Conservation (phyloP, 2,113 vertebrate species). For the Macaca nemestrina region DNA sequence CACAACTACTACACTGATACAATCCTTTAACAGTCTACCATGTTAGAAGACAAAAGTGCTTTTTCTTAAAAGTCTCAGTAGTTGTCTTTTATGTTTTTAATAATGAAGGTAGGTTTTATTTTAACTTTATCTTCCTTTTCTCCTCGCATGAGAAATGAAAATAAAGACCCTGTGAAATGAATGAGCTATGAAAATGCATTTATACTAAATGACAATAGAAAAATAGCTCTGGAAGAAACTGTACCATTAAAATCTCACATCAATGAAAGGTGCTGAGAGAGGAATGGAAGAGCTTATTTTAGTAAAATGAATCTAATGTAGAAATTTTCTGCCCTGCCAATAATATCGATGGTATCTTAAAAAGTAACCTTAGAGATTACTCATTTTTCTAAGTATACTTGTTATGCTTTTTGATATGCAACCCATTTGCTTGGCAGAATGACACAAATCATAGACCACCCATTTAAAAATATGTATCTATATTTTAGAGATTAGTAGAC, state of each 20-base stretch:
- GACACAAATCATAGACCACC: not conserved
- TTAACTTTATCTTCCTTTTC: slow-evolving; percentile 54
- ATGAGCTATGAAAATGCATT: slow-evolving; percentile 37
- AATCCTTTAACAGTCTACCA: slow-evolving; percentile 63
- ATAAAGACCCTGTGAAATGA: slow-evolving; percentile 70
- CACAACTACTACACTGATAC: slow-evolving; percentile 44
- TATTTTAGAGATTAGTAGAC: not conserved
- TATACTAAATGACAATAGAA: slow-evolving; percentile 60
- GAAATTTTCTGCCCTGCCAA: not conserved
- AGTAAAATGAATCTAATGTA: not conserved
- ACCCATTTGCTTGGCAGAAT: not conserved
- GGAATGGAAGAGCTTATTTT: not conserved
- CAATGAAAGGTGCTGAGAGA: slow-evolving; percentile 15
- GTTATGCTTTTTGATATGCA: not conserved
- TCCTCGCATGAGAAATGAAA: slow-evolving; percentile 57
- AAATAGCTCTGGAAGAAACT: slow-evolving; percentile 59
- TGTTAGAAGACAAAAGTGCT: slow-evolving; percentile 49
- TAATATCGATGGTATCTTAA: not conserved
- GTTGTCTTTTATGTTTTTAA: slow-evolving; percentile 56
- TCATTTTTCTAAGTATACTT: not conserved
- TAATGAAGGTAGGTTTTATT: slow-evolving; percentile 57
- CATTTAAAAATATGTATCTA: not conserved
- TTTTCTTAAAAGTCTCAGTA: slow-evolving; percentile 52
- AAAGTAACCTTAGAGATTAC: not conserved
- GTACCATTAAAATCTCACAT: slow-evolving; percentile 46